These are phyloP conservation scores for Drosophila takahashii DNA, from an alignment of 1,140 invertebrate genomes.

Conservation along the genomic window DNA sequence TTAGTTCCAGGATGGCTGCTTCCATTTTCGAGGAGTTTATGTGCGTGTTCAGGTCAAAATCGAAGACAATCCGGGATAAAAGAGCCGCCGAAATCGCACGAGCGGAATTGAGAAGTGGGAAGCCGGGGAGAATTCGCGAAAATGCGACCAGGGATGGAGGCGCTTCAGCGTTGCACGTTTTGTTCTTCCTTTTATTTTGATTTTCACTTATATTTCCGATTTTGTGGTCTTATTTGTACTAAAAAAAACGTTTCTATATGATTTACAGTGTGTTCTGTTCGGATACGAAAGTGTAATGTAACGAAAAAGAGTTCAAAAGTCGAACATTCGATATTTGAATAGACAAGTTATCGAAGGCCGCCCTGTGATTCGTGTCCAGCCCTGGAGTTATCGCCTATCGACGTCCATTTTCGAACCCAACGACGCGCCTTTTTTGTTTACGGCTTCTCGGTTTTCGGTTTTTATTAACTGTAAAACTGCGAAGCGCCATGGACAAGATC, in stretches of 20 bases:
- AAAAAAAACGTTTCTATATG: neutral
- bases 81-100: neutral
- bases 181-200: neutral
- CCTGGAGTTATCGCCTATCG: constrained; percentile 14
- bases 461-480: constrained; percentile 6
- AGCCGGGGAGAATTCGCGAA: constrained; percentile 28
- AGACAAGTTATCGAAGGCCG: neutral
- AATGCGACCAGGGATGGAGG: constrained; percentile 4
- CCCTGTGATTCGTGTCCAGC: neutral
- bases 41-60: neutral
- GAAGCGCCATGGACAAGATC: constrained; percentile 58
- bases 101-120: neutral
- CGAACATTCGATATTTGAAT: neutral
- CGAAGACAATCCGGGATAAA: neutral
- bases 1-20: constrained; percentile 61
- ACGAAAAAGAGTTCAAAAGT: neutral
- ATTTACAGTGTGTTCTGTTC: neutral
- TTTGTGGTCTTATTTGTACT: neutral
- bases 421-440: constrained; percentile 66
- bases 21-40: constrained; percentile 35
- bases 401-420: constrained; percentile 60
- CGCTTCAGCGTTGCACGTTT: constrained; percentile 18
- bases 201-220: neutral
- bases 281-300: neutral
- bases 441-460: neutral